Conservation (phyloP, 1,140 invertebrate genomes). For the Drosophila ogumai region DNA sequence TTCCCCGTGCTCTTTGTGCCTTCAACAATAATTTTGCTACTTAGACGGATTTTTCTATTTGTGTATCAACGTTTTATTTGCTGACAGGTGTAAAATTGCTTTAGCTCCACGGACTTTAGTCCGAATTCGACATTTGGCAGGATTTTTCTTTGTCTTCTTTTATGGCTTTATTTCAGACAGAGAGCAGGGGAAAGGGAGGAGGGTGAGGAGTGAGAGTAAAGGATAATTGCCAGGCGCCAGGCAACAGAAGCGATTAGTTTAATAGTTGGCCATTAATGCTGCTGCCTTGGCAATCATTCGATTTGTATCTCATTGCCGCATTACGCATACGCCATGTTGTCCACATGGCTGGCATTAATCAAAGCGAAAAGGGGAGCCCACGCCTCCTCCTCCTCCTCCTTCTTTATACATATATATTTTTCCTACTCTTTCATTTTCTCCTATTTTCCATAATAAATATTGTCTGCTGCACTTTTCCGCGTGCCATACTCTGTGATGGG, state of each 20-base stretch:
- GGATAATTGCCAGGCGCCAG: conserved; percentile 64
- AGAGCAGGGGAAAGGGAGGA: not conserved
- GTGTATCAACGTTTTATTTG: conserved; percentile 81
- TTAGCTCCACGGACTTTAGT: conserved; percentile 20
- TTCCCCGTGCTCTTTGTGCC: conserved; percentile 30
- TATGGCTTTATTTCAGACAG: conserved; percentile 42
- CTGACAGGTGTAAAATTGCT: conserved; percentile 81
- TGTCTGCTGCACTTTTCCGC: conserved; percentile 65
- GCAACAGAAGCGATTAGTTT: conserved; percentile 74
- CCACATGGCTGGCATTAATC: conserved; percentile 67
- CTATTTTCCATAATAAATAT: conserved; percentile 71
- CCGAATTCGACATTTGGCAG: conserved; percentile 45
- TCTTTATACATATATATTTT: not conserved
- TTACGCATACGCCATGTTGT: conserved; percentile 69
- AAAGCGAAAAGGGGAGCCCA: conserved; percentile 14
- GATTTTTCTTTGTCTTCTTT: conserved; percentile 31
- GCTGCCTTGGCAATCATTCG: conserved; percentile 45
- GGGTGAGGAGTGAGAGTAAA: not conserved
- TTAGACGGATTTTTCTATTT: conserved; percentile 78
- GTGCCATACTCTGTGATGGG: conserved; percentile 66
- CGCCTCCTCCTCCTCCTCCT: not conserved
- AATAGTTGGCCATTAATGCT: conserved; percentile 75
- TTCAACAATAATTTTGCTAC: conserved; percentile 80
- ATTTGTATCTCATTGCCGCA: conserved; percentile 54
- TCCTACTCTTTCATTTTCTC: not conserved